Percentiles rank a stretch among this genome's conserved stretches.
Evolutionary conservation across 35 echinoderm and acorn worm species (phyloP).

Genomic region (Ophioderma brevispina): DNA sequence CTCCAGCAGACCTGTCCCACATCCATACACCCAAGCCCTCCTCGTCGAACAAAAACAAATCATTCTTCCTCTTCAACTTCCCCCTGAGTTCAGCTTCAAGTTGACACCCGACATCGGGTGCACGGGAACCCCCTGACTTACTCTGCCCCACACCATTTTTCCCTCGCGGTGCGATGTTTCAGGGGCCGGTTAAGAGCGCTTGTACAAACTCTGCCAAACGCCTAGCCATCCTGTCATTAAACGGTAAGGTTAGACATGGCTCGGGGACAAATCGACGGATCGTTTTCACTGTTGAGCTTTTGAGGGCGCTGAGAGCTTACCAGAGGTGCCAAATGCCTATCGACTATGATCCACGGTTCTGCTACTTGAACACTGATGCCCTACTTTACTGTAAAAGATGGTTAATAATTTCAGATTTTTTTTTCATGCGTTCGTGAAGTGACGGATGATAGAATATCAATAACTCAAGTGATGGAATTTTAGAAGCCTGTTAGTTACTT

Average conservation of each 20-base stretch:
- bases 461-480: neutral
- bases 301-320: neutral
- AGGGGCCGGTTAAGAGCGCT: neutral
- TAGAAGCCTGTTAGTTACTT: neutral
- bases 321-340: neutral
- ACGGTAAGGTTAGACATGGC: conserved; percentile 8
- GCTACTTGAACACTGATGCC: neutral
- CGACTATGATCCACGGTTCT: neutral
- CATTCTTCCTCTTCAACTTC: neutral
- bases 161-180: neutral
- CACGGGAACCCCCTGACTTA: neutral
- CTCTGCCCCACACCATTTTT: neutral
- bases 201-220: neutral
- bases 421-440: neutral
- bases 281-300: neutral
- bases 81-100: neutral
- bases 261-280: neutral
- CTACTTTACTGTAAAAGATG: neutral
- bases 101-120: neutral
- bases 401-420: conserved; percentile 2
- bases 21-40: too few relatives aligned
- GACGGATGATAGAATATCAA: neutral
- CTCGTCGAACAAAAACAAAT: neutral
- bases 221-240: neutral
- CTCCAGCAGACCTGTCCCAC: too few relatives aligned